Base-by-base conservation (phyloP, 2,888 invertebrate species). In the Esperia sulphurella region DNA sequence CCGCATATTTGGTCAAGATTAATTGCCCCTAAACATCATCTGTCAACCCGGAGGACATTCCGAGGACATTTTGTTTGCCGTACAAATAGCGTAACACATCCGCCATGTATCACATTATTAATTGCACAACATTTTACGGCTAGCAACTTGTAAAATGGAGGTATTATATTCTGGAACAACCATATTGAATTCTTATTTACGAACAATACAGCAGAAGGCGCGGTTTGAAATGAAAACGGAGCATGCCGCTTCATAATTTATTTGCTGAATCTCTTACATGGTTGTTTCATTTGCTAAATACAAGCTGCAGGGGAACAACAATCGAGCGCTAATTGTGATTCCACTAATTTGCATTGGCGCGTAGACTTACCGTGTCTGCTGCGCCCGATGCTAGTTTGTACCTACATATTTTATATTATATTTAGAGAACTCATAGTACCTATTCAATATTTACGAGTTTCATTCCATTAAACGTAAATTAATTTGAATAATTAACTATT, bases 1-100 rank as follows among this genome's bases (percentile, higher is more conserved):
- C 79, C 82, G 83, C 79, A 81, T 84, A 82, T 84, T 84, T 79
- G 84, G 85, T 83, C 82, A 82, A 85, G 85, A 87, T 86, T 85
- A 85, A 86, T 85, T 85, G 79, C 77, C 77, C 71, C 75, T 73
- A 57, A 81, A 81, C 82, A 83, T 83, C 85, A 84, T 85, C 83
- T 83, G 83, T 86, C 84, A 83, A 78, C 76, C 73, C 69, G 68
- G 65, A 70, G 75, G 71, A 77, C 74, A 75, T 77, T 79, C 73
- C 64, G 71, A 70, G 73, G 73, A 79, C 78, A 74, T 81, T 82
- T 83, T 80, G 82, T 84, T 82, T 81, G 75, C 63, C 53, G 61
- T 72, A 80, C 79, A 81, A 83, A 84, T 80, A 80, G 69, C 68
- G 63, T 61, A 63, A 75, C 78, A 75, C 69, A 71, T 75, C 66